phyloP scores from a whole-genome alignment of 2,797 vertebrate species.

The Menidia menidia region DNA sequence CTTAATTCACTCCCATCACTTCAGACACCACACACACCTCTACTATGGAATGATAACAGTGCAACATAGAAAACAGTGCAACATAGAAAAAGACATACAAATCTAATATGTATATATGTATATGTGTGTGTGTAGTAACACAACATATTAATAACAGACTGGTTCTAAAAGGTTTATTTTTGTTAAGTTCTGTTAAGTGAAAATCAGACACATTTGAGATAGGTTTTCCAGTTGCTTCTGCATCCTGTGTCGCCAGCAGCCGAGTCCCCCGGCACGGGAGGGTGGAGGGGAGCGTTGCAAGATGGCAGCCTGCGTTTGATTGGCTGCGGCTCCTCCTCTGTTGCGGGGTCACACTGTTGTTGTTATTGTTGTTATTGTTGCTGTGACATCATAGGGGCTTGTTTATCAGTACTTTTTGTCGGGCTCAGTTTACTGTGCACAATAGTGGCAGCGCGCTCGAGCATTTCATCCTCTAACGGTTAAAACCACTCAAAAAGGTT shows the following conservation, averaged over 20 bases:
- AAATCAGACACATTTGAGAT: no score
- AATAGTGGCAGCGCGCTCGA: no score
- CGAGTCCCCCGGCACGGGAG: conserved; percentile 54
- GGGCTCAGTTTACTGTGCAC: conserved; percentile 20
- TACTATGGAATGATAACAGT: not conserved
- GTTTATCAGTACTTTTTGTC: conserved; percentile 39
- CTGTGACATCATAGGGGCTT: conserved; percentile 50
- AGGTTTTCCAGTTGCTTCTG: no score
- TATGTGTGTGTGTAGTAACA: no score
- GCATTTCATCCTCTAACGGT: no score
- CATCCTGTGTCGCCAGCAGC: conserved; percentile 35
- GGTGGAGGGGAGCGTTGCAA: conserved; percentile 6
- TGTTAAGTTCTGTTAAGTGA: no score
- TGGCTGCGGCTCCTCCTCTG: conserved; percentile 41
- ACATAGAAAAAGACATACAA: not conserved
- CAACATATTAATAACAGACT: no score
- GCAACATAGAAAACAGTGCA: not conserved
- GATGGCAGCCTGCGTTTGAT: conserved; percentile 21
- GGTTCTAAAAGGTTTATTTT: no score
- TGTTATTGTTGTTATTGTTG: not conserved
- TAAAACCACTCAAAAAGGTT: not conserved
- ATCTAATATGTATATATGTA: no score
- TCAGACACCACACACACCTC: conserved; percentile 39
- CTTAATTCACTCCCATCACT: conserved; percentile 74
- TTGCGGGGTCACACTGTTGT: conserved; percentile 29